phyloP scores from a whole-genome alignment of 2,888 invertebrate genomes.

The Drosophila helvetica region DNA sequence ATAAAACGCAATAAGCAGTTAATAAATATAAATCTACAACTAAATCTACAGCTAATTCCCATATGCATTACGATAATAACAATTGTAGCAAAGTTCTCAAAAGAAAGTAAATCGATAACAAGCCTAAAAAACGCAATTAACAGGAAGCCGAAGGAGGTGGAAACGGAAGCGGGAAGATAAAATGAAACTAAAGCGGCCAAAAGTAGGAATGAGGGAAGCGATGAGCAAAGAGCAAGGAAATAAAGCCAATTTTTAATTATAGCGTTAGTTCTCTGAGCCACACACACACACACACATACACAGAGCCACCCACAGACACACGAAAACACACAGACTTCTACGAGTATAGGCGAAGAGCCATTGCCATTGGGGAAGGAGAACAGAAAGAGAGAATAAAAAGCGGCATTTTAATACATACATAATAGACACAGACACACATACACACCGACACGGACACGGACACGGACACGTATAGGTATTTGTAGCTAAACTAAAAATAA shows the following conservation, averaged over 20 bases:
- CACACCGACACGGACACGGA: slow-evolving; percentile 29
- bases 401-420: slow-evolving; percentile 39
- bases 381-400: slow-evolving; percentile 17
- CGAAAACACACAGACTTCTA: slow-evolving; percentile 7
- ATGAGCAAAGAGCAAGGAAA: slow-evolving; percentile 21
- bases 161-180: slow-evolving; percentile 32
- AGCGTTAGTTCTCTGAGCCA: slow-evolving; percentile 41
- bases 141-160: slow-evolving; percentile 19
- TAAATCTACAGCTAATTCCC: slow-evolving; percentile 38
- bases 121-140: slow-evolving; percentile 12
- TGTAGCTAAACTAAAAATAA: slow-evolving; percentile 26
- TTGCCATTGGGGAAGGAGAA: not conserved
- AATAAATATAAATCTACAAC: slow-evolving; percentile 33
- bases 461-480: slow-evolving; percentile 30
- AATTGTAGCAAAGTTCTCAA: slow-evolving; percentile 69
- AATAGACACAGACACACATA: not conserved
- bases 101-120: slow-evolving; percentile 37
- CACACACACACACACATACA: slow-evolving; percentile 13
- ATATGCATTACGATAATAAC: slow-evolving; percentile 38
- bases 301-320: slow-evolving; percentile 3
- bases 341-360: slow-evolving; percentile 10
- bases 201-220: slow-evolving; percentile 37
- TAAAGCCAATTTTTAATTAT: slow-evolving; percentile 64
- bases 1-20: slow-evolving; percentile 73
- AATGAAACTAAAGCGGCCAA: slow-evolving; percentile 71